Evolutionary conservation across 2,888 invertebrate species (phyloP), one percentile per base, ranked within the genome.

Genomic region (Dyspetes luteomarginatus): DNA sequence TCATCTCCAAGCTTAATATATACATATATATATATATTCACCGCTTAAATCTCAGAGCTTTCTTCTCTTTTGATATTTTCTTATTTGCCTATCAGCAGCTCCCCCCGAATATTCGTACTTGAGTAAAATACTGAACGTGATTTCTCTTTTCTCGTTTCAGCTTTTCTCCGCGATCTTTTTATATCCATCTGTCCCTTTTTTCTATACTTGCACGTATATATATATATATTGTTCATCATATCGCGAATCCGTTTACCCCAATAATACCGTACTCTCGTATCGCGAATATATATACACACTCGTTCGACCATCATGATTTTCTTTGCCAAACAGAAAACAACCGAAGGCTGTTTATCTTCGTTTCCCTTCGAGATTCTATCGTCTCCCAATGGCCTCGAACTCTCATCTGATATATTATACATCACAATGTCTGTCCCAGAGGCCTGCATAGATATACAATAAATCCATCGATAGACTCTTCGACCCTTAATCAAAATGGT

Each of bases 321-420:
- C 58, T 45, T 7, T 26, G 24, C 45, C 69, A 71, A 71, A 58
- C 58, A 17, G 28, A 22, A 71, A 71, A 71, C 58, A 58, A 56
- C 69, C 69, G 43, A 45, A 45, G 58, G 69, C 22, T 71, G 58
- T 71, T 71, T 58, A 48, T 30, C 69, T 58, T 71, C 48, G 48
- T 58, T 58, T 58, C 48, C 9, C 58, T 7, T 24, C 5, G 43
- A 24, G 56, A 19, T 26, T 64, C 17, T 30, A 9, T 17, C 41
- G n/a, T 22, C 15, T 19, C 41, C 41, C 55, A 36, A 2, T 12
- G 7, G 36, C 36, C 9, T 36, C 26, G 3, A 41, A 24, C 15
- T 68, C 52, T 9, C 0, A 67, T 67, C 12, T 22, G 52, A 52
- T 67, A 52, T 26, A 48, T 15, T 24, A 9, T 36, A n/a, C 30